phyloP scores from a whole-genome alignment of 2,113 vertebrate genomes.

The Felis chaus region DNA sequence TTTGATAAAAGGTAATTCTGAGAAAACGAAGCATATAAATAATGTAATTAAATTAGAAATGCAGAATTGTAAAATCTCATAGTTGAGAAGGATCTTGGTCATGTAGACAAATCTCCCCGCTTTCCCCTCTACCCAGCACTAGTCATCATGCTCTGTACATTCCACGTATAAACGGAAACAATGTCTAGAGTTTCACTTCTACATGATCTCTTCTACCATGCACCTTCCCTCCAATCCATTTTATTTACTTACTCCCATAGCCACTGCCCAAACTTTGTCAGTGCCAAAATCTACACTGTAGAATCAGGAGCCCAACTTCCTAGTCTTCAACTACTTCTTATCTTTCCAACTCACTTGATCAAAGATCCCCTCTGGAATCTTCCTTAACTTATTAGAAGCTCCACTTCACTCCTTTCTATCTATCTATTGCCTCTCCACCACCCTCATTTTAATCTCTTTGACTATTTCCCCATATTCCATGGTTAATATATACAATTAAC shows the following conservation, averaged over 20 bases:
- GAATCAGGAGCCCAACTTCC: neutral
- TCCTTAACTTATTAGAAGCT: neutral
- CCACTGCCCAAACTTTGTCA: neutral
- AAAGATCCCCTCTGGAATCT: neutral
- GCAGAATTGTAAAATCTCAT: neutral
- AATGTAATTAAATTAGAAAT: neutral
- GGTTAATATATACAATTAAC: neutral
- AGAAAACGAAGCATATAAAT: neutral
- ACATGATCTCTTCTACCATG: neutral
- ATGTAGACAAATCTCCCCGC: neutral
- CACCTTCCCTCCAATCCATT: neutral
- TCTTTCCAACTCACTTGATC: neutral
- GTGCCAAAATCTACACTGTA: neutral
- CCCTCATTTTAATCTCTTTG: neutral
- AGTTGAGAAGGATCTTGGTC: neutral
- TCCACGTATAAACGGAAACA: neutral
- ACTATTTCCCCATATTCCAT: neutral
- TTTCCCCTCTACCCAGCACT: neutral
- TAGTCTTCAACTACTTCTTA: neutral
- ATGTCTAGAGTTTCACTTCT: neutral
- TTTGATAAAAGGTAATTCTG: neutral
- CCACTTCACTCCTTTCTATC: neutral
- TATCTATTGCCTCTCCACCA: neutral
- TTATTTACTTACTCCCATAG: neutral
- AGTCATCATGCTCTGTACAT: rapidly evolving